phyloP scores from a whole-genome alignment of 1,140 invertebrate species.

The Brachionus koreanus region DNA sequence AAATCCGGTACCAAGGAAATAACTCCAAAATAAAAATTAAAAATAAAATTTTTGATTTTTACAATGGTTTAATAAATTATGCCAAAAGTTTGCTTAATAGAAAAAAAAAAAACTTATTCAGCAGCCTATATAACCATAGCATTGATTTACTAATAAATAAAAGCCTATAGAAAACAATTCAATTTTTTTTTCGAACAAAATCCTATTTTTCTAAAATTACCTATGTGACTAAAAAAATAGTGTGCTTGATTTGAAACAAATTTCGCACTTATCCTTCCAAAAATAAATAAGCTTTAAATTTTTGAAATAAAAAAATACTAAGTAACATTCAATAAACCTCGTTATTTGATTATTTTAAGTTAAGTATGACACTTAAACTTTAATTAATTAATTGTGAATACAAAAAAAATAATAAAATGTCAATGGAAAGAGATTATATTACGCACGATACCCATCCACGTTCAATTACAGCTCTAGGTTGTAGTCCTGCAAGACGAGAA shows the following conservation, averaged over 20 bases:
- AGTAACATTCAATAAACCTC: neutral
- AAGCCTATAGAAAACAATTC: neutral
- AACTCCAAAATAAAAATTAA: neutral
- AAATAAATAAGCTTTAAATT: neutral
- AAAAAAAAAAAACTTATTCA: neutral
- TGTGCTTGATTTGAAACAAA: slow-evolving; percentile 4
- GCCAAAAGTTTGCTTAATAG: neutral
- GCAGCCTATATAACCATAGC: slow-evolving; percentile 13
- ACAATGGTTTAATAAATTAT: slow-evolving; percentile 16
- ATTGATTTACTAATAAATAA: neutral
- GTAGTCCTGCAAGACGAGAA: slow-evolving; percentile 53
- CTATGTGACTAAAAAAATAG: neutral
- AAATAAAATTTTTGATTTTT: neutral
- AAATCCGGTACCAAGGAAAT: neutral
- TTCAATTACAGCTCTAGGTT: slow-evolving; percentile 55
- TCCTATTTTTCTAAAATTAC: neutral
- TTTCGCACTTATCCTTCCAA: neutral
- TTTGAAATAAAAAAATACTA: neutral
- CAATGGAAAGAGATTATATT: slow-evolving; percentile 57
- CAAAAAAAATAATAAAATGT: slow-evolving; percentile 49
- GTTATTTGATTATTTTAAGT: neutral
- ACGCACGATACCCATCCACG: slow-evolving; percentile 55
- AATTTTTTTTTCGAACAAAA: neutral
- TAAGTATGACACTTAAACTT: neutral
- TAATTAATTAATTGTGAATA: neutral